phyloP scores from a whole-genome alignment of 2,888 invertebrate genomes.

The Orthosia gothica region DNA sequence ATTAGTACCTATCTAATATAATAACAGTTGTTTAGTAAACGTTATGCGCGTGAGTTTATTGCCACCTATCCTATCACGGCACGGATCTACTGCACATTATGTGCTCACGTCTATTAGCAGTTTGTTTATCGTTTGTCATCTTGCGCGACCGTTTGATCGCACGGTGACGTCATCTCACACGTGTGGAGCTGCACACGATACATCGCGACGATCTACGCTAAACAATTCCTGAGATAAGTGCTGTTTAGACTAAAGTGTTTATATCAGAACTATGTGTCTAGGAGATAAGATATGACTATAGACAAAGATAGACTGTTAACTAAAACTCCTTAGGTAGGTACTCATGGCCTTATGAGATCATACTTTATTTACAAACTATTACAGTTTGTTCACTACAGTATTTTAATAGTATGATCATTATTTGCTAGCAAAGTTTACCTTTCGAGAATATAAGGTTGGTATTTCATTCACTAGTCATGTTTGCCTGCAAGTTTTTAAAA shows the following conservation, averaged over 20 bases:
- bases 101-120: slow-evolving; percentile 15
- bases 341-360: slow-evolving; percentile 29
- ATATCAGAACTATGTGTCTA: slow-evolving; percentile 6
- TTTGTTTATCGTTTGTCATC: slow-evolving; percentile 36
- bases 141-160: slow-evolving; percentile 27
- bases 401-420: not conserved
- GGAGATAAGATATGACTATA: slow-evolving; percentile 10
- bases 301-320: slow-evolving; percentile 2
- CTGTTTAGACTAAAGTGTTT: slow-evolving; percentile 26
- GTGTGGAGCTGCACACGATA: slow-evolving; percentile 8
- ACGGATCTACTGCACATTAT: not conserved
- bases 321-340: not conserved
- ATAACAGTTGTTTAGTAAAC: not conserved
- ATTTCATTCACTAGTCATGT: not conserved
- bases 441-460: not conserved
- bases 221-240: slow-evolving; percentile 30
- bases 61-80: not conserved
- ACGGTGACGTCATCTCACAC: slow-evolving; percentile 45
- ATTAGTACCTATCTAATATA: too few relatives aligned
- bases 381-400: not conserved
- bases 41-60: slow-evolving; percentile 1
- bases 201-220: slow-evolving; percentile 13
- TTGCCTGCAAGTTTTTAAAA: slow-evolving; percentile 6
- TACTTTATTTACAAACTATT: slow-evolving; percentile 1
- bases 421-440: not conserved